Conservation (phyloP, 2,797 vertebrate species). For the Synanceia verrucosa region DNA sequence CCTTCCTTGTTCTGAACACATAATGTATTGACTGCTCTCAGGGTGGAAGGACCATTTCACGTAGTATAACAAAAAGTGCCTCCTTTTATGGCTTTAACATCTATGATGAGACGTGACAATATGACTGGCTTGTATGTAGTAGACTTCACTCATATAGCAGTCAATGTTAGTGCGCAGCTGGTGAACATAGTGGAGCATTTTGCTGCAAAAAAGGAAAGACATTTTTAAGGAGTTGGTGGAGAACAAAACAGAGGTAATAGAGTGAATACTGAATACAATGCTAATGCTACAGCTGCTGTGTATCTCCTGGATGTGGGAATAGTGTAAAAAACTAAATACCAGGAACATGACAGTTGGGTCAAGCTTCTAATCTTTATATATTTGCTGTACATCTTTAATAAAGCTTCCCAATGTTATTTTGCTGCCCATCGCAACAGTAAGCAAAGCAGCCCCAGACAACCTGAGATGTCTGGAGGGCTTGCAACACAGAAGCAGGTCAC, state of each 20-base stretch:
- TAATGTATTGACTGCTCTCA: too few species aligned
- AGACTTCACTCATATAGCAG: neutral
- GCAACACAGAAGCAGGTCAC: conserved; percentile 1
- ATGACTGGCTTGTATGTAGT: neutral
- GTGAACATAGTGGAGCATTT: neutral
- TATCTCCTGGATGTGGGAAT: neutral
- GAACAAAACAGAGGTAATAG: too few species aligned
- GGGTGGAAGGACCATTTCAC: too few species aligned
- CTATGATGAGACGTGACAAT: too few species aligned
- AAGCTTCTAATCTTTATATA: neutral
- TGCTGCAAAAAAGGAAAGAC: neutral
- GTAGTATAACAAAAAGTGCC: too few species aligned
- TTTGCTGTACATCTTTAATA: neutral
- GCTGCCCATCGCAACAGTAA: neutral
- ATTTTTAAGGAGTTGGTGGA: neutral
- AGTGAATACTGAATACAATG: too few species aligned
- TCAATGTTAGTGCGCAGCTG: neutral
- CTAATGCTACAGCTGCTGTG: neutral
- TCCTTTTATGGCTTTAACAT: too few species aligned
- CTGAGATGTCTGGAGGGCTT: neutral
- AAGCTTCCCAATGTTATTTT: neutral
- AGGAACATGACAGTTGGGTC: neutral
- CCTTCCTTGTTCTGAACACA: too few species aligned
- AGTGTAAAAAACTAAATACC: too few species aligned
- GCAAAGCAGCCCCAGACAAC: neutral